Base-by-base conservation (phyloP, 2,888 invertebrate species). In the Andrena bicolor region DNA sequence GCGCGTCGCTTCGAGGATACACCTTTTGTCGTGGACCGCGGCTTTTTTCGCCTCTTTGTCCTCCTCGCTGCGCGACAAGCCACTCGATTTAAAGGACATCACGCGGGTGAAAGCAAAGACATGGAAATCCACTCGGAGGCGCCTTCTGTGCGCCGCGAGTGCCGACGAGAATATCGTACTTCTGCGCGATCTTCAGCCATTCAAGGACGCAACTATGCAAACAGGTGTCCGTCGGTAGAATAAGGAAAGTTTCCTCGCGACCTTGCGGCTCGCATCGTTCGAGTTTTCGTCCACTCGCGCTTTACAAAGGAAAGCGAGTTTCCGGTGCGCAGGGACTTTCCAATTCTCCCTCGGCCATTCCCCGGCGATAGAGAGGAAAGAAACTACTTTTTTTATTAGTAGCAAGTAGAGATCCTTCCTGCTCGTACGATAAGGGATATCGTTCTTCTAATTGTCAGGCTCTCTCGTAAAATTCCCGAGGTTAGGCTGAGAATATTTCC, bases 161-260 rank as follows among this genome's bases (percentile, higher is more conserved):
- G 70, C 76, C 84, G 84, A 64, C 65, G 30, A 73, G 79, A 72
- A 80, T 58, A n/a, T n/a, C n/a, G n/a, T n/a, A 58, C 86, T 80
- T 75, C 77, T 64, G 30, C 51, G 61, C 75, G 71, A 76, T 85
- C 85, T 79, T 78, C 85, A 69, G 83, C 78, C 85, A 74, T 69
- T 83, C 85, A 83, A 83, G 86, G 86, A 86, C 86, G 78, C 68
- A 70, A 76, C 86, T 85, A 83, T 76, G 80, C 86, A 83, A 85
- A 86, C 86, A 80, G 80, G 84, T 77, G 83, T 71, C 64, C 75
- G 65, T 58, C 66, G 20, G 26, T 16, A 26, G 66, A 60, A 66
- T 51, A 56, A 82, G 76, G 83, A 84, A 84, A 84, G 82, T 79
- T 72, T 79, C 48, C 51, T 58, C 13, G 76, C 82, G 84, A 82